These are phyloP conservation scores for Amphiduros pacificus DNA, from an alignment of 2,888 invertebrate genomes.

Conservation along the genomic window DNA sequence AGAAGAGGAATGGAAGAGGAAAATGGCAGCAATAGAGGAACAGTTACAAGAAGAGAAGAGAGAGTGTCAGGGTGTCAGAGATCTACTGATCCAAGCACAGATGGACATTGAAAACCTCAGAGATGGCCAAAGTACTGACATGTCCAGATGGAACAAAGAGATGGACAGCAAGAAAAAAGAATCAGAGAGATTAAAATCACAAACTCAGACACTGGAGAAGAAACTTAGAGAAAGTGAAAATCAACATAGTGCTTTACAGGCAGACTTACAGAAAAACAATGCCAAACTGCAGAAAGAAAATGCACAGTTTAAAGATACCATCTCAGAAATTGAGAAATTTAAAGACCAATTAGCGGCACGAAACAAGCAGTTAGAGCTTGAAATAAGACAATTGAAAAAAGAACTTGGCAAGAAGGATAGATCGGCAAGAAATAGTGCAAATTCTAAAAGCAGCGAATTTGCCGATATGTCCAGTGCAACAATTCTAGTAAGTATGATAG, in stretches of 20 bases:
- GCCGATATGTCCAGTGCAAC: too few relatives aligned
- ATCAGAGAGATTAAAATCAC: slow-evolving; percentile 26
- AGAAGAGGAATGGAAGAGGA: slow-evolving; percentile 42
- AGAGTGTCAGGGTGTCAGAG: slow-evolving; percentile 48
- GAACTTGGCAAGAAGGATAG: slow-evolving; percentile 30
- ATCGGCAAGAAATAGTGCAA: slow-evolving; percentile 42
- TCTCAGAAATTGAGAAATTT: slow-evolving; percentile 42
- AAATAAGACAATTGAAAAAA: slow-evolving; percentile 41
- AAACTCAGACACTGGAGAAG: slow-evolving; percentile 32
- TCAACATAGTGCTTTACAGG: slow-evolving; percentile 34
- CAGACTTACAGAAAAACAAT: slow-evolving; percentile 38
- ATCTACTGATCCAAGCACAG: slow-evolving; percentile 50
- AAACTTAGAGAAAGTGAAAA: slow-evolving; percentile 38
- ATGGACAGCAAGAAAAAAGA: slow-evolving; percentile 33
- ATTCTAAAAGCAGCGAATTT: too few relatives aligned
- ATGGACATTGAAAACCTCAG: slow-evolving; percentile 50
- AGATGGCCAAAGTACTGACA: slow-evolving; percentile 40
- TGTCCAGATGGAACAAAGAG: slow-evolving; percentile 26
- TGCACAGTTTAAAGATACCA: slow-evolving; percentile 25
- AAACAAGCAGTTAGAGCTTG: slow-evolving; percentile 48
- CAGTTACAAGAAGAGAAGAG: slow-evolving; percentile 43
- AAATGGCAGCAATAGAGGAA: slow-evolving; percentile 36
- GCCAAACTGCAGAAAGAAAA: slow-evolving; percentile 42
- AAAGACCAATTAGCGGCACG: slow-evolving; percentile 39
- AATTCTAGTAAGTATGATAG: too few relatives aligned